Conservation (phyloP, 2,797 vertebrate species). For the Cichlasoma orientale region DNA sequence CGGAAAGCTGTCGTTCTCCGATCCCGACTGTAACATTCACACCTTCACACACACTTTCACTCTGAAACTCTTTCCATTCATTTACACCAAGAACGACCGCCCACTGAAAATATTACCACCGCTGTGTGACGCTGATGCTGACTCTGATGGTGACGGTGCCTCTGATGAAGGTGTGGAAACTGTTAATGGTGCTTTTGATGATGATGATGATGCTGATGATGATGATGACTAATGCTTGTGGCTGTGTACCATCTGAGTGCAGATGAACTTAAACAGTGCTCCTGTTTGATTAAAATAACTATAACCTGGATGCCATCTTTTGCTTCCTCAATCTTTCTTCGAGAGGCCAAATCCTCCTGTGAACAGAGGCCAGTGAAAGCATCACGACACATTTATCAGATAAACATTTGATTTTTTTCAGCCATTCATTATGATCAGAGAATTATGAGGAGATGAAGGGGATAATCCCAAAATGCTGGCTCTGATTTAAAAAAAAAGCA, state of each 20-base stretch:
- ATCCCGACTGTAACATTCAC: conserved; percentile 23
- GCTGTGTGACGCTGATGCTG: neutral
- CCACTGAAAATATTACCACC: conserved; percentile 26
- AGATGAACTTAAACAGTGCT: neutral
- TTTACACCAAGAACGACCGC: neutral
- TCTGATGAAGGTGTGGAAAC: neutral
- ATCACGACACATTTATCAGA: neutral
- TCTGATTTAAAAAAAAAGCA: neutral
- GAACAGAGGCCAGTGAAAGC: too few species aligned
- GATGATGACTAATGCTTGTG: neutral
- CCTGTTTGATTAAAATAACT: too few species aligned
- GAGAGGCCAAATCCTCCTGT: too few species aligned
- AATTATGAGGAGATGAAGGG: neutral
- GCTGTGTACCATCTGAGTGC: neutral
- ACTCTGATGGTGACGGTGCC: neutral
- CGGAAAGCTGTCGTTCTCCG: conserved; percentile 25
- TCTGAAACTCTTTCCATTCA: conserved; percentile 33
- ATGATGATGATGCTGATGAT: neutral
- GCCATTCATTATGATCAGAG: neutral
- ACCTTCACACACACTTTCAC: conserved; percentile 39
- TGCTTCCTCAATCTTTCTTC: too few species aligned
- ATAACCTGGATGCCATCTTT: too few species aligned
- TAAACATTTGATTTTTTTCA: neutral
- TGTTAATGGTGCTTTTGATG: neutral
- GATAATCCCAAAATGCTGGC: neutral